Percentiles rank a stretch among this genome's conserved stretches.
These are phyloP conservation scores for Chaetophractus vellerosus DNA, from an alignment of 2,797 vertebrate genomes.

Conservation along the genomic window DNA sequence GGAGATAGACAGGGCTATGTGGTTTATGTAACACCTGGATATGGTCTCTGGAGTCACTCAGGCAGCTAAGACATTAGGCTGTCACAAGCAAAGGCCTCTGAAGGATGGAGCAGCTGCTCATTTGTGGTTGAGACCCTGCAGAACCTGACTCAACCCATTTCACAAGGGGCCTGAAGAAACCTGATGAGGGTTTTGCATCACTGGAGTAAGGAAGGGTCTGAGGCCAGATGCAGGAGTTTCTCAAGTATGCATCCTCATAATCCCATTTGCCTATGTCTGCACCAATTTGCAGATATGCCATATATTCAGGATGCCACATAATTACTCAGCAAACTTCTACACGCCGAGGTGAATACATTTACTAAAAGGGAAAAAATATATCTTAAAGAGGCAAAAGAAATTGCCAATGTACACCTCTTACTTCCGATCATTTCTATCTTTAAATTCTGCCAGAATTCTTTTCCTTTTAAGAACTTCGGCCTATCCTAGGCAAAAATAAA, in stretches of 20 bases:
- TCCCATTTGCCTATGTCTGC: neutral
- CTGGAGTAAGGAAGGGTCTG: neutral
- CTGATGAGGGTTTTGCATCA: neutral
- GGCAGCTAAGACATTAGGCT: neutral
- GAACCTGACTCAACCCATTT: neutral
- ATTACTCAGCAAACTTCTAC: slow-evolving; percentile 4
- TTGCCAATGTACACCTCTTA: neutral
- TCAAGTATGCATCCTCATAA: neutral
- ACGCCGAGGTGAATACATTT: neutral
- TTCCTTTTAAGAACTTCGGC: slow-evolving; percentile 2
- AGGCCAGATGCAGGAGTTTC: neutral
- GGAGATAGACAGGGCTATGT: neutral
- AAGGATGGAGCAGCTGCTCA: neutral
- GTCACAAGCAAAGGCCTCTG: neutral
- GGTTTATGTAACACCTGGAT: neutral
- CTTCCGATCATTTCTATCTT: slow-evolving; percentile 43
- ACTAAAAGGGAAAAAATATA: slow-evolving; percentile 14
- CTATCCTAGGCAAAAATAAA: slow-evolving; percentile 42
- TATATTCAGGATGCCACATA: neutral
- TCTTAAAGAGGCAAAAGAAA: neutral
- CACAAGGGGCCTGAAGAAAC: neutral
- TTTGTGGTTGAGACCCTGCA: neutral
- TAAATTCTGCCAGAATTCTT: slow-evolving; percentile 41
- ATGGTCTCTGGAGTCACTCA: neutral
- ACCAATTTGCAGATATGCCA: neutral